Percentiles rank a stretch among this genome's conserved stretches.
phyloP scores from a whole-genome alignment of 2,113 vertebrate genomes.

The Pterocles gutturalis region DNA sequence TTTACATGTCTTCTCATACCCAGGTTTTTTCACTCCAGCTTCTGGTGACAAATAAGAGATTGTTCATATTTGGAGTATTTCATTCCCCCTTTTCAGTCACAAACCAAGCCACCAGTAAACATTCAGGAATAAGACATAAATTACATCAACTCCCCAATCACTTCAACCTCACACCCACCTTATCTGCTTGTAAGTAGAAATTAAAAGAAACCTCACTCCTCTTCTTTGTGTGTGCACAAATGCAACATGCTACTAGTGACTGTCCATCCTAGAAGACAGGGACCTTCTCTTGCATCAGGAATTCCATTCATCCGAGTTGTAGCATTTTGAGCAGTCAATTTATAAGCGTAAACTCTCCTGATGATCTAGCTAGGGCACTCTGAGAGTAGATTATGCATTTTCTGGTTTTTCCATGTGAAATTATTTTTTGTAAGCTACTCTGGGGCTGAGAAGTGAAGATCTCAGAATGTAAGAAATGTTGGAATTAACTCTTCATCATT shows the following conservation, averaged over 20 bases:
- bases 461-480: background rate
- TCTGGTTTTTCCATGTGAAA: background rate
- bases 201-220: background rate
- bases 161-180: background rate
- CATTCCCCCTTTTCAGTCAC: background rate
- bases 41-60: background rate
- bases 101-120: background rate
- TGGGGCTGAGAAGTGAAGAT: background rate
- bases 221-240: background rate
- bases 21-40: background rate
- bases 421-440: background rate
- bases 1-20: background rate
- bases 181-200: background rate
- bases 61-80: background rate
- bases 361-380: background rate
- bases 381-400: background rate
- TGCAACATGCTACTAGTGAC: background rate
- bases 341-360: background rate
- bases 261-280: background rate
- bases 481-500: background rate
- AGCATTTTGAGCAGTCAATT: background rate
- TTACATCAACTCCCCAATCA: rapidly evolving
- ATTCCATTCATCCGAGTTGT: background rate
- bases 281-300: background rate
- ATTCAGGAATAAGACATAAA: background rate